A percentile compares a stretch with the other conserved stretches of the same genome.
These are phyloP conservation scores for Pogonognathellus flavescens DNA, from an alignment of 1,140 invertebrate genomes.

Conservation along the genomic window DNA sequence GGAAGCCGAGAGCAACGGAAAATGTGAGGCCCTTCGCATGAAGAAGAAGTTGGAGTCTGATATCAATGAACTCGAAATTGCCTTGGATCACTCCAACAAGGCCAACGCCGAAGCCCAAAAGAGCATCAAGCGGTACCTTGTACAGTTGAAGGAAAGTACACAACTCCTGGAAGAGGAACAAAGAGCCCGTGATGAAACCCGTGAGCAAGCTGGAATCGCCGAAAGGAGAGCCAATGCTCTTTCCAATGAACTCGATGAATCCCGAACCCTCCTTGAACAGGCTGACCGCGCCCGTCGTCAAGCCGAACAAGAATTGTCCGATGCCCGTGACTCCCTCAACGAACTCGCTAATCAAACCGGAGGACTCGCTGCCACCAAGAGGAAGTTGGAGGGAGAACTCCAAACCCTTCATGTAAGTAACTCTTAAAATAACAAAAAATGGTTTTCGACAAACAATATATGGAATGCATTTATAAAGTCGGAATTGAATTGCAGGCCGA, in stretches of 20 bases:
- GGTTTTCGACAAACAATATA: background rate
- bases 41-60: conserved; percentile 99
- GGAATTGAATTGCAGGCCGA: conserved; percentile 78
- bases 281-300: conserved; percentile 83
- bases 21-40: conserved; percentile 98
- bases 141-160: conserved; percentile 95
- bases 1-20: conserved; percentile 98
- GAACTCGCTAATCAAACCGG: conserved; percentile 97
- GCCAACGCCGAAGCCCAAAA: conserved; percentile 98
- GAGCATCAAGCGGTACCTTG: conserved; percentile 96
- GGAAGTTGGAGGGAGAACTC: conserved; percentile 97
- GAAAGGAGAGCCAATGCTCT: conserved; percentile 95
- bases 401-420: conserved; percentile 88
- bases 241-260: conserved; percentile 96
- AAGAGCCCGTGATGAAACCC: conserved; percentile 93
- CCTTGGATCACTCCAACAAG: conserved; percentile 97
- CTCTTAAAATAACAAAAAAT: background rate
- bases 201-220: conserved; percentile 94
- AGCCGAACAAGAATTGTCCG: conserved; percentile 69
- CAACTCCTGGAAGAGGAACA: conserved; percentile 97
- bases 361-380: conserved; percentile 95
- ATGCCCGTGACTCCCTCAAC: conserved; percentile 77
- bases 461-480: too few species aligned
- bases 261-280: conserved; percentile 93
- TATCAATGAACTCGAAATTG: conserved; percentile 99